These are phyloP conservation scores for Brachyopa scutellaris DNA, from an alignment of 2,888 invertebrate species.

Conservation along the genomic window DNA sequence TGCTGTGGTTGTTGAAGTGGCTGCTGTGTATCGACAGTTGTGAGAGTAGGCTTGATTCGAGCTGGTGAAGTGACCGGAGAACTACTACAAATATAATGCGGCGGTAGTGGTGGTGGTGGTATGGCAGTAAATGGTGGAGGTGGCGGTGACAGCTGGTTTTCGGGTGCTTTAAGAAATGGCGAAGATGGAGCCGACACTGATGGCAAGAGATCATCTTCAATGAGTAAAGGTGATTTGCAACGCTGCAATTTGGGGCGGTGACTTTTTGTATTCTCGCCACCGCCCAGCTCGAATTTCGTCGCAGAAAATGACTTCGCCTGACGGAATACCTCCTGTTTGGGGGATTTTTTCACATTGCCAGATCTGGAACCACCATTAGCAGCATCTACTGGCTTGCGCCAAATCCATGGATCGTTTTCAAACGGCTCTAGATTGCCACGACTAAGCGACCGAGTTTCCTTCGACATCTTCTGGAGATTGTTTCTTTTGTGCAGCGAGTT, in stretches of 20 bases:
- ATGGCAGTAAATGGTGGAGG: constrained; percentile 69
- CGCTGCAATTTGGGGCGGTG: constrained; percentile 76
- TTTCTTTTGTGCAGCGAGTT: constrained; percentile 63
- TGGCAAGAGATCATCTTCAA: constrained; percentile 73
- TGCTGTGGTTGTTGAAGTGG: constrained; percentile 41
- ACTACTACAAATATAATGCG: constrained; percentile 71
- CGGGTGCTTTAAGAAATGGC: constrained; percentile 75
- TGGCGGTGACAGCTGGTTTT: constrained; percentile 74
- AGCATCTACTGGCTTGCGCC: constrained; percentile 73
- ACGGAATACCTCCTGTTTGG: constrained; percentile 74
- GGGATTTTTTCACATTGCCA: constrained; percentile 62
- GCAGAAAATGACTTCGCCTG: constrained; percentile 77
- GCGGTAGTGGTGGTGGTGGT: constrained; percentile 54
- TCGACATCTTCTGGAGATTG: constrained; percentile 64
- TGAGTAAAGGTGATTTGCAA: constrained; percentile 74
- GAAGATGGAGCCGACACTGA: constrained; percentile 77
- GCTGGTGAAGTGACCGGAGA: constrained; percentile 60
- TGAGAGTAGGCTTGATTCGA: constrained; percentile 74
- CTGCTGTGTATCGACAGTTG: constrained; percentile 68
- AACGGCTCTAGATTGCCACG: constrained; percentile 68
- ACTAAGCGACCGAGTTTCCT: constrained; percentile 73
- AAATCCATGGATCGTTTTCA: constrained; percentile 78
- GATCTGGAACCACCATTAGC: constrained; percentile 24
- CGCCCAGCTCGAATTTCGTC: constrained; percentile 74
- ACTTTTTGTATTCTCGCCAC: constrained; percentile 56